phyloP scores from a whole-genome alignment of 2,113 vertebrate genomes.

The Istiophorus platypterus region DNA sequence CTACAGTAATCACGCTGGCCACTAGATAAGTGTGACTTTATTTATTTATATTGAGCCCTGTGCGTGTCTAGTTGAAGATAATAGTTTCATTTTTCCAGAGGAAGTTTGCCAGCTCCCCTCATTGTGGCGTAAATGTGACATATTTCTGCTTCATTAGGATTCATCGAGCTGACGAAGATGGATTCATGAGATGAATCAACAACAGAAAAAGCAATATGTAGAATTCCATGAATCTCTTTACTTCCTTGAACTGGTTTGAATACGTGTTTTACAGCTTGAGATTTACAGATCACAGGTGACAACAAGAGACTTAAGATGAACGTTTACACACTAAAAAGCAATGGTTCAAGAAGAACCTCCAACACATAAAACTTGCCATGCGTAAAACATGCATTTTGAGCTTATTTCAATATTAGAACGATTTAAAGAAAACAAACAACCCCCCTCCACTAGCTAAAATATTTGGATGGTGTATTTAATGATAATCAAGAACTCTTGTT shows the following conservation, averaged over 20 bases:
- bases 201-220: slow-evolving; percentile 51
- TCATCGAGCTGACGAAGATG: slow-evolving; percentile 69
- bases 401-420: not conserved
- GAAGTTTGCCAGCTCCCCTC: slow-evolving; percentile 77
- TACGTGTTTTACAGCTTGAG: not conserved
- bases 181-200: slow-evolving; percentile 70
- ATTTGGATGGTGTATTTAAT: not conserved
- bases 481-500: not conserved
- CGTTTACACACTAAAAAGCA: not conserved
- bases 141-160: slow-evolving; percentile 78
- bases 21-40: slow-evolving; percentile 82
- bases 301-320: slow-evolving; percentile 23
- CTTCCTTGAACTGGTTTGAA: slow-evolving; percentile 21
- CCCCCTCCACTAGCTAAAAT: not conserved
- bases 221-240: slow-evolving; percentile 37
- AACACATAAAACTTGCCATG: not conserved
- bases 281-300: slow-evolving; percentile 40
- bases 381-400: not conserved
- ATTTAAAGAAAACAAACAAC: not conserved
- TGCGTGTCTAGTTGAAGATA: slow-evolving; percentile 80
- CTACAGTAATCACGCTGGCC: slow-evolving; percentile 83
- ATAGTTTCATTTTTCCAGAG: slow-evolving; percentile 79
- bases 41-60: slow-evolving; percentile 80
- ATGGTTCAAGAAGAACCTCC: not conserved
- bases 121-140: slow-evolving; percentile 77